Evolutionary conservation across 2,113 vertebrate genomes (phyloP).

Genomic region (Bombycilla garrulus): DNA sequence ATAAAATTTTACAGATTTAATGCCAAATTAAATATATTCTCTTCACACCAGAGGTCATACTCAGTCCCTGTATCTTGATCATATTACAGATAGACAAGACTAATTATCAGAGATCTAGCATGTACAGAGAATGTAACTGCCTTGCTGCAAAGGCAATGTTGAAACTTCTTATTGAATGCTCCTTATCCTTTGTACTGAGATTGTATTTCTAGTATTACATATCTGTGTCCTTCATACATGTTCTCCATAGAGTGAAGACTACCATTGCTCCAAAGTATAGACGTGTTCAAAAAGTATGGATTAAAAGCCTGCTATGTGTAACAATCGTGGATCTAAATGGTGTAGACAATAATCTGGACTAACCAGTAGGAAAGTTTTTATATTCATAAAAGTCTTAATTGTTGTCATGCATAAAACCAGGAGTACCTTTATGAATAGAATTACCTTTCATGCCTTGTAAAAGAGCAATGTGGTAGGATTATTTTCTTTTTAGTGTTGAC

Average conservation of each 20-base stretch:
- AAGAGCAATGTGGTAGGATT: background rate
- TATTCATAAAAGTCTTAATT: constrained; percentile 32
- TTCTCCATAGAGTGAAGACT: constrained; percentile 10
- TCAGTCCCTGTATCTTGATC: background rate
- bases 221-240: constrained; percentile 21
- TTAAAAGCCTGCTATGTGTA: constrained; percentile 38
- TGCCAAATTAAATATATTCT: constrained; percentile 9
- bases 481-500: background rate
- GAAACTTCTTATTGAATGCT: constrained; percentile 47
- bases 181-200: constrained; percentile 41
- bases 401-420: constrained; percentile 41
- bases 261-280: constrained; percentile 9
- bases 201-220: constrained; percentile 54
- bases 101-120: constrained; percentile 64
- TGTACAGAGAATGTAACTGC: constrained; percentile 42
- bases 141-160: constrained; percentile 56
- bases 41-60: background rate
- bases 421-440: constrained; percentile 39
- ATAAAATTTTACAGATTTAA: background rate
- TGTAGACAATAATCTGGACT: constrained; percentile 59
- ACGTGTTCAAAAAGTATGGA: constrained; percentile 42
- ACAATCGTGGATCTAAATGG: constrained; percentile 46
- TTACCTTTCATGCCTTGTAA: constrained; percentile 21
- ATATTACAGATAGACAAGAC: constrained; percentile 16
- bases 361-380: constrained; percentile 44